Conservation (phyloP, 2,797 vertebrate species). For the Falco naumanni region DNA sequence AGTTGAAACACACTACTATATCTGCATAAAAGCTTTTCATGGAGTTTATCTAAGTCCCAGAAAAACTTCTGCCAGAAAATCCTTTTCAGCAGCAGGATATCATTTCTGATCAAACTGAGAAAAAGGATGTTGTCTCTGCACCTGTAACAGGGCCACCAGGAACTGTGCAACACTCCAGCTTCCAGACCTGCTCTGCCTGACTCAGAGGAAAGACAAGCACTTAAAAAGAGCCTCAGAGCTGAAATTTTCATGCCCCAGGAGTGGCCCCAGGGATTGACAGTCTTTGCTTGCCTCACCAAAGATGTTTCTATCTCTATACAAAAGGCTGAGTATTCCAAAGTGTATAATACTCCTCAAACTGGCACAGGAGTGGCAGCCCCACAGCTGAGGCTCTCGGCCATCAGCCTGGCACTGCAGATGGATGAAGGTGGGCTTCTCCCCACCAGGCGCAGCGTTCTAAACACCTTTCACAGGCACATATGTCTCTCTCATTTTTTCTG, state of each 20-base stretch:
- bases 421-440: not conserved
- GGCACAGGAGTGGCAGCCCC: accelerated
- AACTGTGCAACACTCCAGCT: not conserved
- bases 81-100: not conserved
- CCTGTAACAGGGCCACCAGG: not conserved
- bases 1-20: not conserved
- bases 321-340: not conserved
- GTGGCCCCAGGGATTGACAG: accelerated
- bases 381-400: accelerated
- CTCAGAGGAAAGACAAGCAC: not conserved
- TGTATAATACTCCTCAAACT: not conserved
- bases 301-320: not conserved
- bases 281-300: not conserved
- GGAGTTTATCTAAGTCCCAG: not conserved
- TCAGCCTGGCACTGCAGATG: not conserved
- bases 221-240: not conserved
- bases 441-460: not conserved
- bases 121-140: not conserved
- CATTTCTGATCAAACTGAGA: not conserved
- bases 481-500: not conserved
- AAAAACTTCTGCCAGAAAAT: not conserved
- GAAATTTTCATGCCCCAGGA: not conserved
- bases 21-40: not conserved
- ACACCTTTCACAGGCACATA: not conserved
- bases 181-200: not conserved